phyloP scores from a whole-genome alignment of 2,113 vertebrate genomes.

The Ibidorhyncha struthersii region DNA sequence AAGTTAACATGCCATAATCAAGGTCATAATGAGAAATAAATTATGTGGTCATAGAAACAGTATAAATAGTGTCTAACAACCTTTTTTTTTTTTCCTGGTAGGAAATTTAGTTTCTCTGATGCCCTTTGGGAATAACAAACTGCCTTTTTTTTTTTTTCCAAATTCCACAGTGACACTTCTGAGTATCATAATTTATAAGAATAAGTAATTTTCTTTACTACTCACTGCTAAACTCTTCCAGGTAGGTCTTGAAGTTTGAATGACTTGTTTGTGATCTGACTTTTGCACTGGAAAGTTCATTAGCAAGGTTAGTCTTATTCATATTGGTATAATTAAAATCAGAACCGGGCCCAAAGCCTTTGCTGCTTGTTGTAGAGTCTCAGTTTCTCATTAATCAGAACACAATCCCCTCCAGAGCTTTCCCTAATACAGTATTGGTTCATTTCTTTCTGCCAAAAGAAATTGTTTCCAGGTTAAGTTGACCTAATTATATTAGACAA shows the following conservation, averaged over 20 bases:
- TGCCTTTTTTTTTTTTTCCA: not conserved
- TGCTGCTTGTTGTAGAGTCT: not conserved
- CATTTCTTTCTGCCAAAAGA: not conserved
- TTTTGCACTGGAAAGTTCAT: not conserved
- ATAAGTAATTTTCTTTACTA: not conserved
- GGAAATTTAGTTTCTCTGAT: not conserved
- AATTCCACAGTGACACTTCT: not conserved
- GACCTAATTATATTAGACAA: not conserved
- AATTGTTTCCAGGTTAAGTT: not conserved
- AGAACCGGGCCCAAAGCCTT: not conserved
- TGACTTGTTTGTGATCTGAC: not conserved
- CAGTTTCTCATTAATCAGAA: not conserved
- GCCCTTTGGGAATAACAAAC: not conserved
- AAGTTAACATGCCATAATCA: not conserved
- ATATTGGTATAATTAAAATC: not conserved
- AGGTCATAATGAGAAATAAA: constrained; percentile 19
- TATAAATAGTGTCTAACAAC: not conserved
- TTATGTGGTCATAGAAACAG: not conserved
- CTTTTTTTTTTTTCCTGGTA: not conserved
- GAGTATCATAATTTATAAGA: not conserved
- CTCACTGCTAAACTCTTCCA: not conserved
- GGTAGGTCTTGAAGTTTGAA: not conserved
- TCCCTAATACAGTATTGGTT: not conserved
- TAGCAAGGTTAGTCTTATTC: not conserved
- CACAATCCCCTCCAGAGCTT: not conserved